Conservation (phyloP, 2,797 vertebrate genomes). For the Rhyacichthys aspro region DNA sequence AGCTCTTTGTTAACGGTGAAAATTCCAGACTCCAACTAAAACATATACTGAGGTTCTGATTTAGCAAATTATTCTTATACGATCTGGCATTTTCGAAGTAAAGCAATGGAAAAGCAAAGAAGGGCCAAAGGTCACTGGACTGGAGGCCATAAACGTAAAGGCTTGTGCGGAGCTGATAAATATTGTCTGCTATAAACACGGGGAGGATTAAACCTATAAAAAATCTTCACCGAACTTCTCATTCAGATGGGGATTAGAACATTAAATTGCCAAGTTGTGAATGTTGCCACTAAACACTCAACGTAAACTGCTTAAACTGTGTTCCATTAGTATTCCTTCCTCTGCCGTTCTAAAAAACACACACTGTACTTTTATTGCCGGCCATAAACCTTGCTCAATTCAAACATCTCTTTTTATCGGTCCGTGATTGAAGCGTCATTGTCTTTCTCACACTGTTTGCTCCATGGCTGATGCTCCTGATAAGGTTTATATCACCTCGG, state of each 20-base stretch:
- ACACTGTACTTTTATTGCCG: neutral
- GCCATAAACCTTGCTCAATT: constrained; percentile 26
- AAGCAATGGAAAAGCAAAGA: neutral
- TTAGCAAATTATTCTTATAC: constrained; percentile 1
- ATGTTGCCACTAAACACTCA: too few species aligned
- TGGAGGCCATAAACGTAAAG: constrained; percentile 67
- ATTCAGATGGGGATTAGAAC: constrained; percentile 26
- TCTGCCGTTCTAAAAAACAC: constrained; percentile 2
- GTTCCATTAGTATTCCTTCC: neutral
- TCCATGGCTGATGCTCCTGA: constrained; percentile 3
- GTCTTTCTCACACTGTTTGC: constrained; percentile 30
- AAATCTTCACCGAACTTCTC: constrained; percentile 38
- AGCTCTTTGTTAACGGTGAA: neutral
- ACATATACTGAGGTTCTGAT: neutral
- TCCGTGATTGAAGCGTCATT: constrained; percentile 3
- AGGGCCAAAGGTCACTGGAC: constrained; percentile 69
- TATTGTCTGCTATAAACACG: constrained; percentile 70
- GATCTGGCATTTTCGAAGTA: neutral
- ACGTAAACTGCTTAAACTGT: too few species aligned
- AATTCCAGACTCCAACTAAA: too few species aligned
- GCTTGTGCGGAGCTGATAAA: constrained; percentile 69
- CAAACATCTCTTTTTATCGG: constrained; percentile 17
- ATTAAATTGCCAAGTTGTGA: too few species aligned
- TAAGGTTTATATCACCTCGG: neutral
- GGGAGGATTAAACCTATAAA: constrained; percentile 65